phyloP scores from a whole-genome alignment of 1,140 invertebrate genomes.

The Bombus cullumanus region DNA sequence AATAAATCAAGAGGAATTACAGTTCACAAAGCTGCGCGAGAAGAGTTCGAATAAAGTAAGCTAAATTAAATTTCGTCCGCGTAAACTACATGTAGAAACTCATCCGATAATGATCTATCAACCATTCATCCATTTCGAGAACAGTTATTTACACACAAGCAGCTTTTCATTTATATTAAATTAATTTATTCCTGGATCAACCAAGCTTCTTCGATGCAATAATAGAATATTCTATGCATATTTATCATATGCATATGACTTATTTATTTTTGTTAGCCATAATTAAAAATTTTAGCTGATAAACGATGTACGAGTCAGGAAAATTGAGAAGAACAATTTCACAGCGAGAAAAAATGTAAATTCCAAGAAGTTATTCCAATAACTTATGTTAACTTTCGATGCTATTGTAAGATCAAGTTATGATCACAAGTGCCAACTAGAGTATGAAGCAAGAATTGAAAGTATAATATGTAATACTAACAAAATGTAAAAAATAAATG shows the following conservation, averaged over 20 bases:
- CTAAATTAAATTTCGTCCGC: constrained; percentile 10
- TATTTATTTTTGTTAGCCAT: too few relatives aligned
- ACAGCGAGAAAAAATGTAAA: too few relatives aligned
- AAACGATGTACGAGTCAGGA: too few relatives aligned
- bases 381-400: not conserved
- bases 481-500: too few relatives aligned
- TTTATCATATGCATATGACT: too few relatives aligned
- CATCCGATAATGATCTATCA: not conserved
- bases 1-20: constrained; percentile 22
- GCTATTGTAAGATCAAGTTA: not conserved
- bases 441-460: too few relatives aligned
- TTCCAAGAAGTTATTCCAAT: not conserved
- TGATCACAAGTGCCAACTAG: too few relatives aligned
- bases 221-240: not conserved
- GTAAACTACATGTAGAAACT: not conserved
- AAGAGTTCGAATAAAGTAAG: constrained; percentile 1
- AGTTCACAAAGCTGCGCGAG: not conserved
- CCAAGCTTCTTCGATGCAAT: not conserved
- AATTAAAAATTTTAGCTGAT: too few relatives aligned
- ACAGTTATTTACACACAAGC: not conserved
- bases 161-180: not conserved
- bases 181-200: not conserved
- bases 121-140: not conserved
- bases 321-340: too few relatives aligned
- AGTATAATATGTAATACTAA: too few relatives aligned